A percentile compares a stretch with the other conserved stretches of the same genome.
phyloP scores from a whole-genome alignment of 2,113 vertebrate genomes.

The Petroica traversi region DNA sequence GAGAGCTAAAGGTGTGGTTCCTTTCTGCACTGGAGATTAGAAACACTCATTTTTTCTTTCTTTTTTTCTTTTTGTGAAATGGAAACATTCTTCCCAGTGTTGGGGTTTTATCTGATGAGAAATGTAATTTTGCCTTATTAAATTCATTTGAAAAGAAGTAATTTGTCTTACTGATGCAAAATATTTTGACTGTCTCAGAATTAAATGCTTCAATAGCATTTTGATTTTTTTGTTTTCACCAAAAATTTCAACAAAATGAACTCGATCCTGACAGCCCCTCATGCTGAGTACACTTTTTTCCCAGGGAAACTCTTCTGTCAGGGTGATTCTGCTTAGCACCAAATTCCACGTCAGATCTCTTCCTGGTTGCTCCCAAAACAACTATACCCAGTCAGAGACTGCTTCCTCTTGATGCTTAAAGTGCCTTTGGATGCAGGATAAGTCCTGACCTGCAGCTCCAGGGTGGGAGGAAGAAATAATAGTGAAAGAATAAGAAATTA shows the following conservation, averaged over 20 bases:
- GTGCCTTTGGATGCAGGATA: not conserved
- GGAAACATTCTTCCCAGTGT: not conserved
- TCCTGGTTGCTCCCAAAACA: not conserved
- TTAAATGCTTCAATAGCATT: not conserved
- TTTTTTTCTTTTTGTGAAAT: not conserved
- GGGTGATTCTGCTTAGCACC: not conserved
- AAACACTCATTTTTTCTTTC: no score
- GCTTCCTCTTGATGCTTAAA: not conserved
- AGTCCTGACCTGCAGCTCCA: not conserved
- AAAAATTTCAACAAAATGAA: not conserved
- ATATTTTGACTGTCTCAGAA: conserved; percentile 21
- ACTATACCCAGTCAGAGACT: not conserved
- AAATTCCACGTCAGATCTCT: not conserved
- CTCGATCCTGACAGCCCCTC: not conserved
- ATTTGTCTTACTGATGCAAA: not conserved
- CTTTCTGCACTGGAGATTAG: not conserved
- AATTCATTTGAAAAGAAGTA: not conserved
- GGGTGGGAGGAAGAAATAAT: not conserved
- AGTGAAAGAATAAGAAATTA: not conserved
- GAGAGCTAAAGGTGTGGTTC: not conserved
- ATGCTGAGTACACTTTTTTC: not conserved
- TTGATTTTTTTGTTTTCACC: not conserved
- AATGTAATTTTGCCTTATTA: conserved; percentile 24
- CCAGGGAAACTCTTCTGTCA: not conserved
- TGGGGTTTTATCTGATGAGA: not conserved